phyloP scores from a whole-genome alignment of 2,888 invertebrate species.

The Trichopria drosophilae region DNA sequence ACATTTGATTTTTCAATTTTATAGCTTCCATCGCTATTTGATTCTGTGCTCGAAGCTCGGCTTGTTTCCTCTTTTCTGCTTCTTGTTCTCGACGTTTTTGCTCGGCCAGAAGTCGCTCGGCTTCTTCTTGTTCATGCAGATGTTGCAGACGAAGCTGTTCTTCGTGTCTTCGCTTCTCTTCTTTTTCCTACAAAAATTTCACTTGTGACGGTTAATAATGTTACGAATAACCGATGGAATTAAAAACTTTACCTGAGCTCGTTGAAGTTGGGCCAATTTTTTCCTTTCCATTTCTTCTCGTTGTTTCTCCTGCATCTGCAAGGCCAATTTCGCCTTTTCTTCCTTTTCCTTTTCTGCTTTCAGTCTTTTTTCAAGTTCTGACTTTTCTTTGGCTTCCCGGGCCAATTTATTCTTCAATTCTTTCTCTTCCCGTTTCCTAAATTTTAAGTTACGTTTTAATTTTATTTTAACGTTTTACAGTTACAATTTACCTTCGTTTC shows the following conservation, averaged over 20 bases:
- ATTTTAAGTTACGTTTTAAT: constrained; percentile 5
- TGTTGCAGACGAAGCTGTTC: constrained; percentile 45
- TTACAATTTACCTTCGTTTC: constrained; percentile 59
- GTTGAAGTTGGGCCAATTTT: constrained; percentile 45
- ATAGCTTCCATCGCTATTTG: constrained; percentile 41
- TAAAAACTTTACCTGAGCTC: constrained; percentile 42
- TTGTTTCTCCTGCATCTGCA: constrained; percentile 57
- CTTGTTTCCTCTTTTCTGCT: constrained; percentile 51
- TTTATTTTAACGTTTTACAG: background rate
- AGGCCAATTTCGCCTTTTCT: constrained; percentile 50
- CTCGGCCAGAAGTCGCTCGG: constrained; percentile 50
- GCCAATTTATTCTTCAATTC: constrained; percentile 63
- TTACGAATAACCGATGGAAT: background rate
- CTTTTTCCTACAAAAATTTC: constrained; percentile 50
- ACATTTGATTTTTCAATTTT: constrained; percentile 41
- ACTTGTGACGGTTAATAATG: too few species aligned
- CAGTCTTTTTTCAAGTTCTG: constrained; percentile 57
- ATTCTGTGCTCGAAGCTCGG: constrained; percentile 53
- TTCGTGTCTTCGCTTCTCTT: constrained; percentile 50
- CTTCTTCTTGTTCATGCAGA: constrained; percentile 53
- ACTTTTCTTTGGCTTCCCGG: constrained; percentile 59
- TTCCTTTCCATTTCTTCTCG: constrained; percentile 61
- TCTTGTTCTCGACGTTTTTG: constrained; percentile 54
- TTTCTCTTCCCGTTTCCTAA: constrained; percentile 62
- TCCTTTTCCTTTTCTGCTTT: constrained; percentile 58